A percentile compares a stretch with the other conserved stretches of the same genome.
These are phyloP conservation scores for Medauroidea extradentata DNA, from an alignment of 1,140 invertebrate genomes.

Conservation along the genomic window DNA sequence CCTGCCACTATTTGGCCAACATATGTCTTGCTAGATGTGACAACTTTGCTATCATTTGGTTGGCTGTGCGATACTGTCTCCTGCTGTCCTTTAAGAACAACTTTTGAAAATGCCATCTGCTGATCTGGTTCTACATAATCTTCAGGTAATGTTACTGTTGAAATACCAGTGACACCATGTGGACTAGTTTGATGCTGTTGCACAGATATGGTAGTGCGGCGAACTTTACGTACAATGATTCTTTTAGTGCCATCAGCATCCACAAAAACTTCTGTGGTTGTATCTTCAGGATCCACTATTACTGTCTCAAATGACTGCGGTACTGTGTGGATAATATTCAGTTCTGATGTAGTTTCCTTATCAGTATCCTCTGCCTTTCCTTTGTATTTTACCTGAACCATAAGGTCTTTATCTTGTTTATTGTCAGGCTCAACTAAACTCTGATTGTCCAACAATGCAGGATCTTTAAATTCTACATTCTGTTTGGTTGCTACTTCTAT, in stretches of 20 bases:
- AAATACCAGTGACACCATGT: background rate
- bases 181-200: slow-evolving; percentile 43
- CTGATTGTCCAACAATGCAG: background rate
- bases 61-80: slow-evolving; percentile 55
- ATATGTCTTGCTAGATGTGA: slow-evolving; percentile 55
- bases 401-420: slow-evolving; percentile 48
- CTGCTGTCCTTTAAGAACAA: slow-evolving; percentile 57
- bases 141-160: background rate
- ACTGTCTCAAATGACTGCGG: slow-evolving; percentile 75
- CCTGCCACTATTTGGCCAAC: slow-evolving; percentile 57
- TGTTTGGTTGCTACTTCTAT: slow-evolving; percentile 68
- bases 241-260: slow-evolving; percentile 75
- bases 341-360: slow-evolving; percentile 47
- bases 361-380: slow-evolving; percentile 32
- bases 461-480: background rate
- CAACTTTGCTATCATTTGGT: slow-evolving; percentile 57
- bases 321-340: slow-evolving; percentile 59
- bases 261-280: slow-evolving; percentile 70
- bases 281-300: slow-evolving; percentile 70
- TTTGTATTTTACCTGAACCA: slow-evolving; percentile 70
- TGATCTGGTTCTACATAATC: slow-evolving; percentile 28
- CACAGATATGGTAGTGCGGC: slow-evolving; percentile 46
- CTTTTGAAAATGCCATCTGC: slow-evolving; percentile 58
- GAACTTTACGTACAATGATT: slow-evolving; percentile 66
- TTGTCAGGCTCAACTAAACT: background rate